Conservation (phyloP, 2,888 invertebrate species). For the Molanna angustata region DNA sequence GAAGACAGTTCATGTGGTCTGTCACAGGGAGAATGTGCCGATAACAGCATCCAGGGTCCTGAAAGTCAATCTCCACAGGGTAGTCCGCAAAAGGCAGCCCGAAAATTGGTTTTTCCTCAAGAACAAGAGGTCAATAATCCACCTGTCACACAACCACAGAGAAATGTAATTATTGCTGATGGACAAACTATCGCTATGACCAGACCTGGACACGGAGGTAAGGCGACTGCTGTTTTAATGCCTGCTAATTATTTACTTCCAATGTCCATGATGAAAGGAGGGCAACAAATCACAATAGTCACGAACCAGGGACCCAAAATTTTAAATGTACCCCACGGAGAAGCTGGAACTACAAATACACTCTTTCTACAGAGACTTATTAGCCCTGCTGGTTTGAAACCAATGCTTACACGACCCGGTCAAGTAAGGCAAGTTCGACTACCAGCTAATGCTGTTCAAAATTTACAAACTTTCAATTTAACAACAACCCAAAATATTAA, state of each 20-base stretch:
- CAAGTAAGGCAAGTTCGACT: conserved; percentile 52
- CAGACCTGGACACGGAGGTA: conserved; percentile 58
- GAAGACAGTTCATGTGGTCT: conserved; percentile 75
- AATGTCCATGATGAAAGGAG: conserved; percentile 68
- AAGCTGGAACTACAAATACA: conserved; percentile 58
- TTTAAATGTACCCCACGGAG: conserved; percentile 47
- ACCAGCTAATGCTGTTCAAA: conserved; percentile 45
- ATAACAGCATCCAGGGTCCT: conserved; percentile 42
- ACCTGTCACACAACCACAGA: conserved; percentile 39
- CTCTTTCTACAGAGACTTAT: conserved; percentile 65
- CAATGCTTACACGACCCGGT: conserved; percentile 53
- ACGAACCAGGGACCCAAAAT: conserved; percentile 64
- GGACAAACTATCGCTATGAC: conserved; percentile 64
- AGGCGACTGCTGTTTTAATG: conserved; percentile 64
- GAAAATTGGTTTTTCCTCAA: conserved; percentile 49
- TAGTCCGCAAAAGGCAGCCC: conserved; percentile 49
- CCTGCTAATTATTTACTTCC: conserved; percentile 72
- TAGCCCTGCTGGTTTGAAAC: conserved; percentile 61
- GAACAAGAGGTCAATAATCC: conserved; percentile 44
- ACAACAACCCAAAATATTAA: conserved; percentile 35
- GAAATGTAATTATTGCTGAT: conserved; percentile 61
- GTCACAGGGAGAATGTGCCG: conserved; percentile 54
- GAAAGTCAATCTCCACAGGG: conserved; percentile 59
- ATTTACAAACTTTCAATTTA: conserved; percentile 41
- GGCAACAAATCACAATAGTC: conserved; percentile 70